Base-by-base conservation (phyloP, 2,888 invertebrate genomes). In the Thereva unica region DNA sequence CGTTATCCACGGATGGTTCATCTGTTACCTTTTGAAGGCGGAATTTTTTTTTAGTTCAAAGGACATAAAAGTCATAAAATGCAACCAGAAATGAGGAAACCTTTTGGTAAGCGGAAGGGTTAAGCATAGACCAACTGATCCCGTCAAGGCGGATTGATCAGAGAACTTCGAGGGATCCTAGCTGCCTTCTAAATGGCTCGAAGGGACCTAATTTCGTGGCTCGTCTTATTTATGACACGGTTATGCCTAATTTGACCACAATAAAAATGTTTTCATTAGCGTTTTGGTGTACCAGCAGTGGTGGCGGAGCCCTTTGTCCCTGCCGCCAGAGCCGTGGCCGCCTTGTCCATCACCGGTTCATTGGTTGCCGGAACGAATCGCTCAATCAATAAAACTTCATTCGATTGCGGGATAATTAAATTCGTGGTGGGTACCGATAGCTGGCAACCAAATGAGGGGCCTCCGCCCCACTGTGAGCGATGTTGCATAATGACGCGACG, bases 231-330 rank as follows among this genome's bases (percentile, higher is more conserved):
- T 66, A 66, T 57, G 66, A 66, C 55, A 56, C 66, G 66, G 66
- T 66, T 66, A 66, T 66, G 66, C 66, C 55, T 66, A 66, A 66
- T 66, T 66, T 66, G 66, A 66, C 66, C 66, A 66, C 66, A 66
- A 66, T 57, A 66, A 57, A 66, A 66, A 66, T 66, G 66, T 57
- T 66, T 66, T 66, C 44, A 66, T 66, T 66, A 65, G 61, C 41
- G 40, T 61, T 61, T 23, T 61, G 61, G 61, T 50, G 38, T 47
- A 59, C 57, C 57, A 47, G 34, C 4, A 8, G 34, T 61, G 50
- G 61, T 41, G 61, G 61, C 50, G 40, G 23, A 38, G 37, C 40
- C 50, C 50, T 61, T 49, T 50, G 37, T 50, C 50, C 40, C 9
- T 9, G 34, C 61, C 61, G 61, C 49, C 61, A 61, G 23, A 59